Evolutionary conservation across 2,113 vertebrate genomes (phyloP), one percentile per base, ranked within the genome.

Genomic region (Tautogolabrus adspersus): DNA sequence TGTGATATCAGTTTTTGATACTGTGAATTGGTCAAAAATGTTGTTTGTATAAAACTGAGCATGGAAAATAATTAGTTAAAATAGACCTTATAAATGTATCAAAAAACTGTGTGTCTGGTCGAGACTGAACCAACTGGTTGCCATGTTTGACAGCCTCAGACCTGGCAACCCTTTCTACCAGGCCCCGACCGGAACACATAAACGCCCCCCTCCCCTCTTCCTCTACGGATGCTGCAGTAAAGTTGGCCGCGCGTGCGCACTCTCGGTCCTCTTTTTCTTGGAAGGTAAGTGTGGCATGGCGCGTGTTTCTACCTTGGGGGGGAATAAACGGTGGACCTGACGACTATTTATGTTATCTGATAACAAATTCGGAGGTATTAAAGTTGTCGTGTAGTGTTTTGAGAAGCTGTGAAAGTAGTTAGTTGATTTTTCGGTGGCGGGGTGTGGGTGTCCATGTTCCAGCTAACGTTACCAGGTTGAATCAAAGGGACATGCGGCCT

Each of bases 201-300:
- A 72, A 42, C 67, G 56, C 77, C 77, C 88, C 68, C 65, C 82
- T 61, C 73, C 83, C 90, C 55, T 19, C 84, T 74, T 72, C 82
- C 63, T 81, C 73, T 83, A 83, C 90, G 90, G 93, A 87, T 94
- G 94, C 94, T 88, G 94, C 95, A 94, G 95, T 95, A 90, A 95
- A 95, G 94, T 95, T 92, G 86, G 85, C 72, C 85, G 93, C 95
- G 93, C 95, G 10, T 95, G 95, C 95, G 95, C 93, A 91, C 40
- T 91, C 19, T 86, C 87, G 90, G 85, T 92, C 93, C 93, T 95
- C 94, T 95, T 95, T 95, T 93, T 93, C 93, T 94, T 91, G 93
- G 93, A 95, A 94, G 94, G 95, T 95, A 94, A 94, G 95, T 92
- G 91, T 86, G 89, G 94, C 93, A 93, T 92, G 94, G 92, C 94